Conservation (phyloP, 2,113 vertebrate species). For the Mesoclemmys tuberculata region DNA sequence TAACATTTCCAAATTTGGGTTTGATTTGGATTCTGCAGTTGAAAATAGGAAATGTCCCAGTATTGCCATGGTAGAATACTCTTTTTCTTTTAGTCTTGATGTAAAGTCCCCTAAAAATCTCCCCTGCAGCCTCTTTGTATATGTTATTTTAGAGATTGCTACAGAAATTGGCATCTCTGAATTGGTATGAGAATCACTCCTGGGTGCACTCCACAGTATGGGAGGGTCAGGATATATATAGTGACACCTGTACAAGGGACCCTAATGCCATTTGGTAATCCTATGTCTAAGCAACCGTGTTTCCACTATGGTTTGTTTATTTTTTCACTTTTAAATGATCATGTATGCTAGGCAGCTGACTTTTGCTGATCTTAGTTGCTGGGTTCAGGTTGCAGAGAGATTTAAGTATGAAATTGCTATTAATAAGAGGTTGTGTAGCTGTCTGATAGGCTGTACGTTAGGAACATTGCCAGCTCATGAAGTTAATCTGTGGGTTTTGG, state of each 20-base stretch:
- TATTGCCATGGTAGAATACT: fast-evolving
- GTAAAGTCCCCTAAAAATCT: not conserved
- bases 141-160: not conserved
- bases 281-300: fast-evolving
- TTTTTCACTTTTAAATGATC: not conserved
- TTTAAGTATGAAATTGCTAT: not conserved
- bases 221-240: fast-evolving
- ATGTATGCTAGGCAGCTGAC: not conserved
- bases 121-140: fast-evolving
- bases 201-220: fast-evolving
- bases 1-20: not conserved
- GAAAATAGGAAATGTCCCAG: not conserved
- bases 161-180: fast-evolving
- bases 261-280: not conserved
- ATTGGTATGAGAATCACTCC: fast-evolving
- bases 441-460: fast-evolving
- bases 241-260: fast-evolving
- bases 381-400: not conserved
- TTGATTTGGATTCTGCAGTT: not conserved
- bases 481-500: too few relatives aligned
- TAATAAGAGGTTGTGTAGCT: fast-evolving
- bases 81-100: fast-evolving
- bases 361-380: not conserved
- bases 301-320: not conserved
- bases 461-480: not conserved